A percentile compares a stretch with the other conserved stretches of the same genome.
phyloP scores from a whole-genome alignment of 1,140 invertebrate genomes.

The Antheraea mylitta region DNA sequence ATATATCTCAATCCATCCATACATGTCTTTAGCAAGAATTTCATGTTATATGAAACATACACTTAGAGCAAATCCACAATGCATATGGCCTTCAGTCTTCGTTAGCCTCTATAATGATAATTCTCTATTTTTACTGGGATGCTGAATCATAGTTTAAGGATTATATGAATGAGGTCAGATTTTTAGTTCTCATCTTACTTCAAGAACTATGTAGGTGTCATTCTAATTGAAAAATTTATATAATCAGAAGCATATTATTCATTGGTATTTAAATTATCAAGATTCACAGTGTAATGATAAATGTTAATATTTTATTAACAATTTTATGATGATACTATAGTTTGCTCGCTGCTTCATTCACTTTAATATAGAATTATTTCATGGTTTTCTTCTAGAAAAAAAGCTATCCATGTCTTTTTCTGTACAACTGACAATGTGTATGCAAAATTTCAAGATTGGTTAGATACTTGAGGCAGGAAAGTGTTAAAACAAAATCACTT shows the following conservation, averaged over 20 bases:
- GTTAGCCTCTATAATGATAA: constrained; percentile 34
- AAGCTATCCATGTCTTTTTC: no score
- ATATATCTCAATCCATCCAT: no score
- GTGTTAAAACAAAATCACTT: no score
- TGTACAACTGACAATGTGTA: no score
- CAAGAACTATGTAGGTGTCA: constrained; percentile 23
- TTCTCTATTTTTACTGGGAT: constrained; percentile 34
- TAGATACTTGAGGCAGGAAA: no score
- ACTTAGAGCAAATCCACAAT: constrained; percentile 9
- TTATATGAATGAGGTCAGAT: constrained; percentile 32
- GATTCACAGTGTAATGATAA: neutral
- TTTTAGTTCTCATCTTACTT: constrained; percentile 23
- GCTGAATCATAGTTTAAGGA: constrained; percentile 35
- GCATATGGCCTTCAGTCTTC: constrained; percentile 28
- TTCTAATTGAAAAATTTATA: constrained; percentile 17
- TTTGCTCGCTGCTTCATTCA: no score
- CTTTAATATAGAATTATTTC: no score
- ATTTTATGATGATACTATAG: no score
- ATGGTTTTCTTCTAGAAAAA: no score
- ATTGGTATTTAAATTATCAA: neutral
- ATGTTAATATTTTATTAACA: no score
- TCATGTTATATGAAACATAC: neutral
- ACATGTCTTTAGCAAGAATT: neutral
- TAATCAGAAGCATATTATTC: neutral
- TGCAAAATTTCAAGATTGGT: no score